A percentile compares a stretch with the other conserved stretches of the same genome.
Conservation (phyloP, 2,797 vertebrate species). For the Lepus townsendii region DNA sequence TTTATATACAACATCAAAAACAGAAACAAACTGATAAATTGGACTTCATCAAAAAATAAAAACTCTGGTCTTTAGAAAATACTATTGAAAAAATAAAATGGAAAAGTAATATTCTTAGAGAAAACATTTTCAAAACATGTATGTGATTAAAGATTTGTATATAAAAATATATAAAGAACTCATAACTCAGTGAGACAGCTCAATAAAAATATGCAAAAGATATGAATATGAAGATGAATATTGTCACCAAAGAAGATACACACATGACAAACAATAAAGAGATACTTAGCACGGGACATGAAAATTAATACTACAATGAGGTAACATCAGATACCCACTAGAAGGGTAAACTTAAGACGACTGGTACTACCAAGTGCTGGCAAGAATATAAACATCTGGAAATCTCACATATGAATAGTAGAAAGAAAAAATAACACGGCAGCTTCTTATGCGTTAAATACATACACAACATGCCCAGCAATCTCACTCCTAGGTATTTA, state of each 20-base stretch:
- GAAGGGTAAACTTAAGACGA: conserved; percentile 17
- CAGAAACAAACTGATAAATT: not conserved
- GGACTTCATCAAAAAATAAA: conserved; percentile 2
- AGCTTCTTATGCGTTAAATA: conserved; percentile 9
- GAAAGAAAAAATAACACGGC: not conserved
- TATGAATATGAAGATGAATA: not conserved
- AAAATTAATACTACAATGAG: not conserved
- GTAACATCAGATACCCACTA: not conserved
- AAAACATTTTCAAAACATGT: not conserved
- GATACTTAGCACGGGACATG: not conserved
- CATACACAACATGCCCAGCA: not conserved
- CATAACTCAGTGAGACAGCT: not conserved
- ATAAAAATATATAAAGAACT: conserved; percentile 3
- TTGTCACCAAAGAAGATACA: not conserved
- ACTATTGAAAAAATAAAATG: conserved; percentile 1
- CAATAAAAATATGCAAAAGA: conserved; percentile 11
- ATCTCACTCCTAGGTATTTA: not conserved
- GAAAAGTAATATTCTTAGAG: not conserved
- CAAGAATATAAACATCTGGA: not conserved
- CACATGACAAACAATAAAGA: not conserved
- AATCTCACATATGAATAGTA: not conserved
- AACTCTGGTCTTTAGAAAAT: not conserved
- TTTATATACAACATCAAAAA: not conserved
- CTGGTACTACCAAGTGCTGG: not conserved
- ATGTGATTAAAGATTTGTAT: not conserved